Conservation (phyloP, 2,113 vertebrate species). For the Oceanodroma tethys region DNA sequence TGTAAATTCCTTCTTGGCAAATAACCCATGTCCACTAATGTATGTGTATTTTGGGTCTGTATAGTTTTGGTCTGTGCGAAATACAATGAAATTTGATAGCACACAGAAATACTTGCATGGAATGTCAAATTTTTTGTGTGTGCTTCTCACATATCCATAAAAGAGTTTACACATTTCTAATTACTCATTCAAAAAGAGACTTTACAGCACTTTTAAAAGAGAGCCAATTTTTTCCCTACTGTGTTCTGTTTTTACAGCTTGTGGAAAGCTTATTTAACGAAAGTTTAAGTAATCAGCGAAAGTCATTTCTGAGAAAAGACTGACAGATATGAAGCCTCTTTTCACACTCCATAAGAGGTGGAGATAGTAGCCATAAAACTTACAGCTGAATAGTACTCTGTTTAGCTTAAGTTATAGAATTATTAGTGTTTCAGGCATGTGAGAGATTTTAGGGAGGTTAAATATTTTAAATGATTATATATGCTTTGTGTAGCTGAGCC, state of each 20-base stretch:
- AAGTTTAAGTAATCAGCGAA: slow-evolving; percentile 66
- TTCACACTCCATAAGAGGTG: slow-evolving; percentile 64
- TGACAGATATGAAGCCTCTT: slow-evolving; percentile 65
- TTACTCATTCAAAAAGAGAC: slow-evolving; percentile 69
- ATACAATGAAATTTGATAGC: slow-evolving; percentile 67
- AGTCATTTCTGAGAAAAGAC: slow-evolving; percentile 63
- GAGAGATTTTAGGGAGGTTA: neutral
- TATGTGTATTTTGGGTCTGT: slow-evolving; percentile 64
- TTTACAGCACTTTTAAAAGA: slow-evolving; percentile 66
- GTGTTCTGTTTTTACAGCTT: slow-evolving; percentile 69
- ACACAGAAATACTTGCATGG: slow-evolving; percentile 51
- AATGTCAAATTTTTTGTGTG: slow-evolving; percentile 49
- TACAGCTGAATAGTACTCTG: slow-evolving; percentile 38
- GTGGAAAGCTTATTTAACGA: slow-evolving; percentile 67
- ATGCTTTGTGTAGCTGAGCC: neutral
- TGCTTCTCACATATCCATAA: slow-evolving; percentile 67
- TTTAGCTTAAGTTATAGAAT: slow-evolving; percentile 46
- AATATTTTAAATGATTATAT: neutral
- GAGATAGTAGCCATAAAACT: slow-evolving; percentile 60
- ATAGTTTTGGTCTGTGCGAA: slow-evolving; percentile 39
- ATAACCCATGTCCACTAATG: slow-evolving; percentile 59
- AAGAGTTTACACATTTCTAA: slow-evolving; percentile 70
- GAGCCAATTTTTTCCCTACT: slow-evolving; percentile 60
- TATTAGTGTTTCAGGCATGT: neutral
- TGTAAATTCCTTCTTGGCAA: slow-evolving; percentile 61